Evolutionary conservation across 2,113 vertebrate species (phyloP).

Genomic region (Poeciliopsis prolifica): DNA sequence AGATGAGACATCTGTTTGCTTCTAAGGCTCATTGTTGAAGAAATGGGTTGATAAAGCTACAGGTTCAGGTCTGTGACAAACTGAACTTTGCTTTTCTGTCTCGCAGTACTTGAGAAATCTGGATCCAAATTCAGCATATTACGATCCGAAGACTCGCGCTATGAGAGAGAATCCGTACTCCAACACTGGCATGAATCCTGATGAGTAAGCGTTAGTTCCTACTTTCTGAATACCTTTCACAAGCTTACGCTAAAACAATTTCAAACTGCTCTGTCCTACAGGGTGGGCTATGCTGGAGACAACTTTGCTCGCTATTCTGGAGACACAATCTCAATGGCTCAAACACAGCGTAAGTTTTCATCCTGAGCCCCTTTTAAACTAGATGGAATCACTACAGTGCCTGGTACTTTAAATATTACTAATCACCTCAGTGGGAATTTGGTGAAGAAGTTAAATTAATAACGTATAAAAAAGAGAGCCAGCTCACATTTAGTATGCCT

Average conservation of each 20-base stretch:
- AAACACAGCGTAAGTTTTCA: conserved; percentile 90
- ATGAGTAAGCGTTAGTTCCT: conserved; percentile 86
- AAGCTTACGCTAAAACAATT: neutral
- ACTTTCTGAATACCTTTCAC: neutral
- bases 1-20: too few species aligned
- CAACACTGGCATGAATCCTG: conserved; percentile 94
- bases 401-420: too few species aligned
- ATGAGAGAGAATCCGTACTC: conserved; percentile 98
- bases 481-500: neutral
- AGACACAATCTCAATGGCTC: conserved; percentile 95
- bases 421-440: too few species aligned
- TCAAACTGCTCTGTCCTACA: conserved; percentile 67
- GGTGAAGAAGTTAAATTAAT: neutral
- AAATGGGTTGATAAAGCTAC: too few species aligned
- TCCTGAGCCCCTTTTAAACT: too few species aligned
- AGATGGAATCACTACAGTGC: too few species aligned
- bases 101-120: conserved; percentile 93
- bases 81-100: conserved; percentile 1
- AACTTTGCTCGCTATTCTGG: conserved; percentile 95
- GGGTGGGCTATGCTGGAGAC: conserved; percentile 96
- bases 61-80: neutral
- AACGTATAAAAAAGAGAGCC: neutral
- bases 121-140: conserved; percentile 98
- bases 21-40: neutral
- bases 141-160: conserved; percentile 97